Evolutionary conservation across 2,113 vertebrate species (phyloP).

Genomic region (Paraplagusia blochii): DNA sequence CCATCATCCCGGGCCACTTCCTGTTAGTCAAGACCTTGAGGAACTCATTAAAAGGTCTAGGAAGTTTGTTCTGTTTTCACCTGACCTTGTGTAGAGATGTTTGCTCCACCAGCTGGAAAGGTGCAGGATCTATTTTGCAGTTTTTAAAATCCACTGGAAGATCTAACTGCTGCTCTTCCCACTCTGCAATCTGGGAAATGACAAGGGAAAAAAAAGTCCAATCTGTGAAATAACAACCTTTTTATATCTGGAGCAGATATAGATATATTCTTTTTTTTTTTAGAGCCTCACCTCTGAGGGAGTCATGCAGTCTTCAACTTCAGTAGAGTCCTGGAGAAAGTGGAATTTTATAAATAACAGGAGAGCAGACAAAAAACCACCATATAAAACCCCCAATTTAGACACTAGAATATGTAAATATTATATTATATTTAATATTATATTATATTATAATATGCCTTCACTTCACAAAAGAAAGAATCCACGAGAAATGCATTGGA

Average conservation of each 20-base stretch:
- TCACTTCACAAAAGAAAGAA: too few relatives aligned
- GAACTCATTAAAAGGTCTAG: background rate
- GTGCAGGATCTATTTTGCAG: slow-evolving; percentile 94
- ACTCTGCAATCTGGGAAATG: slow-evolving; percentile 82
- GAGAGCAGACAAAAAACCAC: background rate
- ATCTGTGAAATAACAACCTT: background rate
- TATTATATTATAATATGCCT: too few relatives aligned
- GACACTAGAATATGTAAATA: too few relatives aligned
- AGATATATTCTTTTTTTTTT: too few relatives aligned
- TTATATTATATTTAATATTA: too few relatives aligned
- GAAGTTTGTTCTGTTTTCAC: background rate
- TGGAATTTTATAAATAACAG: slow-evolving; percentile 14
- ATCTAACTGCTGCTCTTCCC: slow-evolving; percentile 94
- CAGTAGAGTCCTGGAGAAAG: slow-evolving; percentile 78
- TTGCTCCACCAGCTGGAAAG: slow-evolving; percentile 95
- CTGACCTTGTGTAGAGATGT: slow-evolving; percentile 95
- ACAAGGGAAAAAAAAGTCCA: background rate
- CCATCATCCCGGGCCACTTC: too few relatives aligned
- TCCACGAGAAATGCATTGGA: too few relatives aligned
- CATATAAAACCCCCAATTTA: too few relatives aligned
- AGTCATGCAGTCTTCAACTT: slow-evolving; percentile 85
- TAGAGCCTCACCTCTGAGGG: slow-evolving; percentile 80
- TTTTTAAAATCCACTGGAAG: slow-evolving; percentile 91
- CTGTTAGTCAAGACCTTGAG: background rate
- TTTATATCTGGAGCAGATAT: too few relatives aligned